A percentile compares a stretch with the other conserved stretches of the same genome.
These are phyloP conservation scores for Gerosis bhagava DNA, from an alignment of 2,888 invertebrate species.

Conservation along the genomic window DNA sequence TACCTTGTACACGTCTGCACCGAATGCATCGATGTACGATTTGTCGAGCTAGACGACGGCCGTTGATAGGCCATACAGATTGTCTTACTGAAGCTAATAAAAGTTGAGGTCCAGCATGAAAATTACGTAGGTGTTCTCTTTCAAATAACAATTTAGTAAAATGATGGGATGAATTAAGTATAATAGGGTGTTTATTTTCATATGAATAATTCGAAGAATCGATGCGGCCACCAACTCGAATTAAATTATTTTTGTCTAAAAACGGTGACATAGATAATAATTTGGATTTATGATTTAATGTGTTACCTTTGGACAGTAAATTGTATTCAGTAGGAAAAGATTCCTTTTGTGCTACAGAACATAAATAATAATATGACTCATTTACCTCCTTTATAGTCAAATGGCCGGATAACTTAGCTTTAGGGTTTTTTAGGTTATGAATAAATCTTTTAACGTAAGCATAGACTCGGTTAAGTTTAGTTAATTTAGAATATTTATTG, in stretches of 20 bases:
- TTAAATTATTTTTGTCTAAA: neutral
- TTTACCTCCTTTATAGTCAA: slow-evolving; percentile 24
- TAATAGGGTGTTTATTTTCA: slow-evolving; percentile 4
- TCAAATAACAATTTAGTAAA: slow-evolving; percentile 7
- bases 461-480: slow-evolving; percentile 18
- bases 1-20: slow-evolving; percentile 2
- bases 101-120: slow-evolving; percentile 13
- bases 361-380: slow-evolving; percentile 20
- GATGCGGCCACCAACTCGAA: slow-evolving; percentile 14
- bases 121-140: neutral
- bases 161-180: neutral
- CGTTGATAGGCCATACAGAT: slow-evolving; percentile 3
- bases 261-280: slow-evolving; percentile 12
- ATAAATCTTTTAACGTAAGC: slow-evolving; percentile 27
- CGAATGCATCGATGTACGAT: slow-evolving; percentile 2
- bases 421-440: slow-evolving; percentile 26
- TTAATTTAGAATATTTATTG: slow-evolving; percentile 21
- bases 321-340: slow-evolving; percentile 16
- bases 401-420: slow-evolving; percentile 9
- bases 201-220: neutral
- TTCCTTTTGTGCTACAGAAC: slow-evolving; percentile 24
- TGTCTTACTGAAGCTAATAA: slow-evolving; percentile 6
- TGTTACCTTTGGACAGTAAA: neutral
- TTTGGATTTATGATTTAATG: neutral
- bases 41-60: slow-evolving; percentile 1